Evolutionary conservation across 2,797 vertebrate species (phyloP), one percentile per base, ranked within the genome.

Genomic region (Phaenicophaeus curvirostris): DNA sequence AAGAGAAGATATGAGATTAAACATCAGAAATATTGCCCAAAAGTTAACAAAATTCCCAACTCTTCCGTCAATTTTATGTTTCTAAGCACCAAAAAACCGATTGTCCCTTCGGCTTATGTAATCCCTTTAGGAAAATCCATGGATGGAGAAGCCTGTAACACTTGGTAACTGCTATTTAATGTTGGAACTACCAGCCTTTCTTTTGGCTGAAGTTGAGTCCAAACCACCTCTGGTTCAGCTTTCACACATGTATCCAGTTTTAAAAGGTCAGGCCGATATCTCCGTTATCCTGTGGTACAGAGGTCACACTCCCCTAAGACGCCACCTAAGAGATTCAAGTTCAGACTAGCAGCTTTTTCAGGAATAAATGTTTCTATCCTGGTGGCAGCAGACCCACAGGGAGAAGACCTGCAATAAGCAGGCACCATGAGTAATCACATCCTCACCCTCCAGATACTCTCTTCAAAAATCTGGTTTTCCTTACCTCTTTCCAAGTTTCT

Each of bases 311-410:
- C 35, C 24, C 12, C 20, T 81, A 71, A 92, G 81, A 89, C 42
- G 58, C 9, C 28, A 81, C 53, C 55, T 92, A 90, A 92, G 83
- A 95, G 87, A 83, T 81, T 94, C 25, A 96, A 81, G 71, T 93
- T 80, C 85, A 91, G 83, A 95, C 73, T 48, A 85, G 92, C 68
- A 94, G 88, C 30, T 85, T 95, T 91, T 85, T 90, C 85, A 88
- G 85, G 92, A 96, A 97, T 69, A 85, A 87, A 92, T 61, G 94
- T 96, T 92, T 89, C 76, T 77, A 95, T 91, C 94, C 93, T 72
- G 54, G 79, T 81, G 96, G 75, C 77, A 94, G 53, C 42, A 54
- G 85, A 96, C 91, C n/a, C 57, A 58, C 62, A 67, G 37, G 39
- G 63, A 77, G 21, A 96, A 93, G 39, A 72, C 59, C 50, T 73